These are phyloP conservation scores for Zalophus californianus DNA, from an alignment of 2,797 vertebrate species.

Conservation along the genomic window DNA sequence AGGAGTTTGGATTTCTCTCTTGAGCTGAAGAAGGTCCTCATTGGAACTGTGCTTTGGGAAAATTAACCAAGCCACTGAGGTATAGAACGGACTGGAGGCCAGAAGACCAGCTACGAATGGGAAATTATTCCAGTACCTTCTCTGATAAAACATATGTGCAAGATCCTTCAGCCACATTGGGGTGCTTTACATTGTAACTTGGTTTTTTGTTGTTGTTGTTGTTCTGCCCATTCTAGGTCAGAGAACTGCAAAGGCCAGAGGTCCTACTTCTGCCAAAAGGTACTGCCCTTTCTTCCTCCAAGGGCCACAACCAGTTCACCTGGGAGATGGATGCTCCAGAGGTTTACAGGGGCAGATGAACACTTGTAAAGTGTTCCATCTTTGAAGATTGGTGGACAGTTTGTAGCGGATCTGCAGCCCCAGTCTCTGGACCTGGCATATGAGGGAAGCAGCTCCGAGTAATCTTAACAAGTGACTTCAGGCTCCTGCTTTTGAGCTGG, in stretches of 20 bases:
- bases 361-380: background rate
- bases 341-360: background rate
- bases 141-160: background rate
- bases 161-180: background rate
- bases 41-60: conserved; percentile 15
- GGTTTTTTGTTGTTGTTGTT: background rate
- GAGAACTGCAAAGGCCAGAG: background rate
- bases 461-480: background rate
- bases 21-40: background rate
- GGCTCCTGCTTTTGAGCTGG: background rate
- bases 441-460: background rate
- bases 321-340: background rate
- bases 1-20: background rate
- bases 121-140: background rate
- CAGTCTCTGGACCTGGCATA: background rate
- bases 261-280: background rate
- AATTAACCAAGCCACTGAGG: background rate
- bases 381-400: background rate
- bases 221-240: background rate
- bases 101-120: background rate
- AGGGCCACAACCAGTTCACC: background rate
- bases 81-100: background rate
- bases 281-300: background rate
- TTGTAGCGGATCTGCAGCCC: background rate
- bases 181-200: background rate